phyloP scores from a whole-genome alignment of 2,113 vertebrate species.

The Ellobius talpinus region DNA sequence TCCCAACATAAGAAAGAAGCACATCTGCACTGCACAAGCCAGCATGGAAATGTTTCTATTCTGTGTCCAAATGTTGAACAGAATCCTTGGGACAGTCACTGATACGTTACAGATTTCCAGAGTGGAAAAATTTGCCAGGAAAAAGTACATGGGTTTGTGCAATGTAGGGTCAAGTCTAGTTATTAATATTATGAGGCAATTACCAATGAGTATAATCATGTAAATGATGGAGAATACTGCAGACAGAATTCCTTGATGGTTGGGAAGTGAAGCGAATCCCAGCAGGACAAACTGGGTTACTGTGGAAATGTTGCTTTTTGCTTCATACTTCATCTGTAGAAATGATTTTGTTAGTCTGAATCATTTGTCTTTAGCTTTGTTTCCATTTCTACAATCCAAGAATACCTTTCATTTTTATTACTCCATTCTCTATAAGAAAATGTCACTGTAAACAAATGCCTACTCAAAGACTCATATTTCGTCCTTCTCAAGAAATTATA shows the following conservation, averaged over 20 bases:
- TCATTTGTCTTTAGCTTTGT: neutral
- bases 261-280: slow-evolving; percentile 39
- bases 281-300: slow-evolving; percentile 19
- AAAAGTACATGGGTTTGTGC: slow-evolving; percentile 65
- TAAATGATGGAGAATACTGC: neutral
- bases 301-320: slow-evolving; percentile 1
- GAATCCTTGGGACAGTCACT: slow-evolving; percentile 46
- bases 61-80: slow-evolving; percentile 28
- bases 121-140: slow-evolving; percentile 44
- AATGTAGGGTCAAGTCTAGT: neutral
- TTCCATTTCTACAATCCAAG: neutral
- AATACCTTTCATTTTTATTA: no score
- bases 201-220: neutral
- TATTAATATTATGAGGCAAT: slow-evolving; percentile 31
- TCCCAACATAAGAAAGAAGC: neutral
- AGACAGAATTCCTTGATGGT: neutral
- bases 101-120: slow-evolving; percentile 61
- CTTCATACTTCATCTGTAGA: neutral
- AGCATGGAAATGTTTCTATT: neutral
- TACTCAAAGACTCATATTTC: neutral
- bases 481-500: neutral
- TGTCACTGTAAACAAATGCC: neutral
- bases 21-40: slow-evolving; percentile 29
- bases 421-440: neutral
- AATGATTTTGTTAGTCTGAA: neutral